A percentile compares a stretch with the other conserved stretches of the same genome.
Conservation (phyloP, 1,140 invertebrate species). For the Gyrodactylus bullatarudis region DNA sequence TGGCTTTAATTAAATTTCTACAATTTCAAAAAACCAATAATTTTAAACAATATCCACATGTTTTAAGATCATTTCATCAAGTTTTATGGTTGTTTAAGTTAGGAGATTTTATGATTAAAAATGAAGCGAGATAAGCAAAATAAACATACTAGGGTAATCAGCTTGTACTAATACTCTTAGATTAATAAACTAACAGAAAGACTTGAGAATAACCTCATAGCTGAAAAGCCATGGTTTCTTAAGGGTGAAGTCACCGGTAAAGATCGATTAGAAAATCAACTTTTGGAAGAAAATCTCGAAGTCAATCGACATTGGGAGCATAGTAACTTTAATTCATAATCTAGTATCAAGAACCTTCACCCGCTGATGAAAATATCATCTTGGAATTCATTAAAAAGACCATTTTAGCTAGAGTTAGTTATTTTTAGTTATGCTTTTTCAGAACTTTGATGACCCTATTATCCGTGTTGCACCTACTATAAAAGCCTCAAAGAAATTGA, state of each 20-base stretch:
- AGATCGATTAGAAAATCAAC: background rate
- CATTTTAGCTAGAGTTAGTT: background rate
- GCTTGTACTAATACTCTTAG: background rate
- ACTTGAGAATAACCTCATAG: background rate
- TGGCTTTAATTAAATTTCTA: too few species aligned
- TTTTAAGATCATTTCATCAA: too few species aligned
- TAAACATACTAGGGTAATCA: background rate
- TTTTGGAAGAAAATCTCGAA: background rate
- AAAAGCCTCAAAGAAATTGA: background rate
- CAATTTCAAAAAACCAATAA: too few species aligned
- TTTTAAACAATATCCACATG: too few species aligned
- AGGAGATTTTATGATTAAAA: background rate
- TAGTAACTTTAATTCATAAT: background rate
- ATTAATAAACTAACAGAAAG: background rate
- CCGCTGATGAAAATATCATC: background rate
- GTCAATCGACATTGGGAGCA: background rate
- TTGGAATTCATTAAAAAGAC: background rate
- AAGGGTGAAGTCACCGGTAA: background rate
- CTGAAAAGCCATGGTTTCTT: background rate
- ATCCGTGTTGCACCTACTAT: background rate
- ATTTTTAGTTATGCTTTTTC: background rate
- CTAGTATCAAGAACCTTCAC: background rate
- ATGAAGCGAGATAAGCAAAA: background rate
- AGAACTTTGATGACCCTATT: background rate
- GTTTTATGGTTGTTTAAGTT: background rate